A percentile compares a stretch with the other conserved stretches of the same genome.
Conservation (phyloP, 2,888 invertebrate genomes). For the Cantharis rustica region DNA sequence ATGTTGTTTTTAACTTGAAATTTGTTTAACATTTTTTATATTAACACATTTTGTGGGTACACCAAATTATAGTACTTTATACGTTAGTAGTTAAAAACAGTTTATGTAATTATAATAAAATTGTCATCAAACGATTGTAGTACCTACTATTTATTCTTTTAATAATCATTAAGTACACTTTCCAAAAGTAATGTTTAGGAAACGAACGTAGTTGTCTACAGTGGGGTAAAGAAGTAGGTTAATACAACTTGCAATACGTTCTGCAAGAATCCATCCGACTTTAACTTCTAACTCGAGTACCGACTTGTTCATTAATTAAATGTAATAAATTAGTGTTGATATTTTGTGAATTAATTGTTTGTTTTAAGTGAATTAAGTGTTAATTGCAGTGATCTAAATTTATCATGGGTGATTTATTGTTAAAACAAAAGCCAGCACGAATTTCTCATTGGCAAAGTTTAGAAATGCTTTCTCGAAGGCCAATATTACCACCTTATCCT, state of each 20-base stretch:
- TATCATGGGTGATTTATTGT: constrained; percentile 63
- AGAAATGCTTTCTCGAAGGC: constrained; percentile 57
- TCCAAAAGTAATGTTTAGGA: constrained; percentile 23
- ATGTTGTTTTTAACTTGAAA: not conserved
- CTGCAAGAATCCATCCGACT: constrained; percentile 21
- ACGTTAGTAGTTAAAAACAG: not conserved
- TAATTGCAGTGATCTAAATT: not conserved
- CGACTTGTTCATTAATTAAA: not conserved
- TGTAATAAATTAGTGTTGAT: not conserved
- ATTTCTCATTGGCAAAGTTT: constrained; percentile 54
- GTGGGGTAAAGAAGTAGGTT: constrained; percentile 28
- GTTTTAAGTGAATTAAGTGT: not conserved
- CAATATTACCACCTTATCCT: constrained; percentile 70
- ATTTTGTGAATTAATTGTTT: constrained; percentile 5
- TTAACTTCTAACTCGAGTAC: constrained; percentile 3
- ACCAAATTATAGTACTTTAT: not conserved
- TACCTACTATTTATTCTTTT: not conserved
- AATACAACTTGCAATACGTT: not conserved
- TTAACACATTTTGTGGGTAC: not conserved
- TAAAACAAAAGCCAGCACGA: constrained; percentile 67
- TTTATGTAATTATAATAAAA: not conserved
- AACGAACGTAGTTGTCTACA: constrained; percentile 6
- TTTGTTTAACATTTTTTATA: not conserved
- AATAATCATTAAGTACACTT: constrained; percentile 11
- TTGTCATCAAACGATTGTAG: not conserved